These are phyloP conservation scores for Furcifer pardalis DNA, from an alignment of 2,797 vertebrate genomes.

Conservation along the genomic window DNA sequence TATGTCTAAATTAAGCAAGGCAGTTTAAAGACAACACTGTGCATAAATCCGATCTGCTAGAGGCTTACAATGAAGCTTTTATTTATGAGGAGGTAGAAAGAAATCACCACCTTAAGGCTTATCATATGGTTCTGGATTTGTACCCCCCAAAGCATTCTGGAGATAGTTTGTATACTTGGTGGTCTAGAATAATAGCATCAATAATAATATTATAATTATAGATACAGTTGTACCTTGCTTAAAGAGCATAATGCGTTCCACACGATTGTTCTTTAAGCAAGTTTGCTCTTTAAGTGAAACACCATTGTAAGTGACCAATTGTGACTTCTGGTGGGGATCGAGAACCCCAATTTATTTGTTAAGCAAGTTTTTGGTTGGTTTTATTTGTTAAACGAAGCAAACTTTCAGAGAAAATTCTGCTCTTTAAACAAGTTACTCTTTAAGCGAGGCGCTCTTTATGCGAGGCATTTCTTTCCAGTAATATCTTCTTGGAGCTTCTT, in stretches of 20 bases:
- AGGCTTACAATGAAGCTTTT: conserved; percentile 76
- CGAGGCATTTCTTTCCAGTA: conserved; percentile 63
- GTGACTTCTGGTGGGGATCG: too few species aligned
- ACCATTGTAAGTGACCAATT: too few species aligned
- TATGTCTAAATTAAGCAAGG: conserved; percentile 78
- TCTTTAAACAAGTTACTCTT: too few species aligned
- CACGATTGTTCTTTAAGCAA: too few species aligned
- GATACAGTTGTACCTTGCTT: too few species aligned
- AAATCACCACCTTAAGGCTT: conserved; percentile 74
- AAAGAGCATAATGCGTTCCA: too few species aligned
- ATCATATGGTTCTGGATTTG: conserved; percentile 71
- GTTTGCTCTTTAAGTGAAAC: too few species aligned
- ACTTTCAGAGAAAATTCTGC: too few species aligned
- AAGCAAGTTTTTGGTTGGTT: too few species aligned
- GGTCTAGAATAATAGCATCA: conserved; percentile 52
- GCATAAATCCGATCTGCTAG: conserved; percentile 74
- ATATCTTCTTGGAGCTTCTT: conserved; percentile 44
- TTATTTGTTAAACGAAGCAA: too few species aligned
- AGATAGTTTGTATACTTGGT: conserved; percentile 62
- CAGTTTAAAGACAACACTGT: conserved; percentile 75
- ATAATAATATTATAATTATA: conserved; percentile 27
- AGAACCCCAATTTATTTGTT: too few species aligned
- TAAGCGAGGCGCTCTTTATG: too few species aligned
- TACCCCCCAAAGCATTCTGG: conserved; percentile 61
- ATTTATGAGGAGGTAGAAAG: conserved; percentile 66